A percentile compares a stretch with the other conserved stretches of the same genome.
Evolutionary conservation across 2,797 vertebrate genomes (phyloP).

Genomic region (Lagodon rhomboides): DNA sequence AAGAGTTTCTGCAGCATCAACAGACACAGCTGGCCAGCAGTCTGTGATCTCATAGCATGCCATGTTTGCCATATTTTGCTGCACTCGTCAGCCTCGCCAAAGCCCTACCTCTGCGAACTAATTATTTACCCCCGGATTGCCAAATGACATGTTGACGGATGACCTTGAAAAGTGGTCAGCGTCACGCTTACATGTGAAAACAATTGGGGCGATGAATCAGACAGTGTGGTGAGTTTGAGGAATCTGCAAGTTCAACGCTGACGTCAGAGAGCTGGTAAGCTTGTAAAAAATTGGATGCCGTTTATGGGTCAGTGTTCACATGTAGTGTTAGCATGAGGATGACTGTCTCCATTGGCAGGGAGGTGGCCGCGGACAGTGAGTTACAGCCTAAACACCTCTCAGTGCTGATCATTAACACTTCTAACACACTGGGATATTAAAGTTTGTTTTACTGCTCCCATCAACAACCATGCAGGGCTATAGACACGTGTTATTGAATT

Average conservation of each 20-base stretch:
- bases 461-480: conserved; percentile 66
- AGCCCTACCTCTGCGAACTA: conserved; percentile 54
- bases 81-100: conserved; percentile 47
- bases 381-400: conserved; percentile 62
- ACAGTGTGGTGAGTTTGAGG: conserved; percentile 34
- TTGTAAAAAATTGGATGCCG: conserved; percentile 52
- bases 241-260: conserved; percentile 48
- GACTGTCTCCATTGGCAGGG: conserved; percentile 42
- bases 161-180: conserved; percentile 53
- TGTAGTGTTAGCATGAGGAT: conserved; percentile 56
- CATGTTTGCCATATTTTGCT: conserved; percentile 66
- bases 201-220: conserved; percentile 33
- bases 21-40: conserved; percentile 72
- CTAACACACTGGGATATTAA: conserved; percentile 82
- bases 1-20: conserved; percentile 61
- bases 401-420: conserved; percentile 72
- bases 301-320: conserved; percentile 45
- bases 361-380: conserved; percentile 63
- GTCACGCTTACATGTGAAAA: conserved; percentile 42
- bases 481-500: conserved; percentile 81
- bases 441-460: conserved; percentile 80
- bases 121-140: conserved; percentile 53
- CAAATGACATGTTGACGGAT: conserved; percentile 56
- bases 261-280: conserved; percentile 52
- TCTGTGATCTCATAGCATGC: conserved; percentile 73